Evolutionary conservation across 2,113 vertebrate genomes (phyloP).

Genomic region (Grammomys dolichurus): DNA sequence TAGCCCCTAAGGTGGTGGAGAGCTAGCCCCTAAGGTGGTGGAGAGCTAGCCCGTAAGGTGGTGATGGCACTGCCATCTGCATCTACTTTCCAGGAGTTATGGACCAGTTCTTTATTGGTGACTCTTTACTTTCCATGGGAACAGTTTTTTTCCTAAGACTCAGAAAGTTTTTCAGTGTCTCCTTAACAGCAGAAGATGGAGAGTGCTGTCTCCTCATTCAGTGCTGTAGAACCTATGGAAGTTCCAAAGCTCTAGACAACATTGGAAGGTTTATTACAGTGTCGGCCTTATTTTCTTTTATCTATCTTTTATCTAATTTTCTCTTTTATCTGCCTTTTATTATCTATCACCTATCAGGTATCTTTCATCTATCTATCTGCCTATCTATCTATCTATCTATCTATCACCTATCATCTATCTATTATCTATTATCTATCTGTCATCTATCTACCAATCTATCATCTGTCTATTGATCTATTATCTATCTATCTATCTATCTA

Average conservation of each 20-base stretch:
- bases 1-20: too few relatives aligned
- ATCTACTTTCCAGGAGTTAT: neutral
- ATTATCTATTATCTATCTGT: neutral
- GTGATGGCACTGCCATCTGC: rapidly evolving
- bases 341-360: too few relatives aligned
- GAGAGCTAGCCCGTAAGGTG: neutral
- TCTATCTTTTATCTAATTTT: neutral
- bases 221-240: neutral
- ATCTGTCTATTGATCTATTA: neutral
- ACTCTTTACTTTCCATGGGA: neutral
- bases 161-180: neutral
- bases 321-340: neutral
- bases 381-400: neutral
- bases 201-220: neutral
- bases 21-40: too few relatives aligned
- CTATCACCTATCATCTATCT: neutral
- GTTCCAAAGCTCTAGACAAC: neutral
- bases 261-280: neutral
- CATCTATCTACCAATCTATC: too few relatives aligned
- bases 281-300: too few relatives aligned
- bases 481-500: neutral
- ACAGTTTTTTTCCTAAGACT: neutral
- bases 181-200: neutral
- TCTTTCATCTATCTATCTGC: neutral
- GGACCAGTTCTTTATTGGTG: neutral